Evolutionary conservation across 2,888 invertebrate genomes (phyloP).

Genomic region (Drosophila tanythrix): DNA sequence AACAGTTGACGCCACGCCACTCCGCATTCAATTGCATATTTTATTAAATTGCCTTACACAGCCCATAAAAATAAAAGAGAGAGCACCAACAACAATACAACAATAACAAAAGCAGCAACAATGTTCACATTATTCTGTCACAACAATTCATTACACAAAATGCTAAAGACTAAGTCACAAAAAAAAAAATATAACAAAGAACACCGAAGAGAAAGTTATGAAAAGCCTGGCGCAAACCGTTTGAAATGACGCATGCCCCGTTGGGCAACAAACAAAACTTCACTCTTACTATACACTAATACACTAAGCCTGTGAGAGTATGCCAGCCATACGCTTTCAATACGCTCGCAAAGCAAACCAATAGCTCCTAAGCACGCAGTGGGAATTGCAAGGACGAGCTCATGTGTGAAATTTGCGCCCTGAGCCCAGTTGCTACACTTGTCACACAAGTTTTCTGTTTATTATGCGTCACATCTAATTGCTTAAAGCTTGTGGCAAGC

Average conservation of each 20-base stretch:
- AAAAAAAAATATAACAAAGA: conserved; percentile 36
- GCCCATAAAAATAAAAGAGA: conserved; percentile 23
- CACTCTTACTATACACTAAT: conserved; percentile 2
- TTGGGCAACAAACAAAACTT: conserved; percentile 45
- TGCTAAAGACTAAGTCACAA: conserved; percentile 34
- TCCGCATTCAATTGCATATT: conserved; percentile 66
- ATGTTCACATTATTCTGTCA: conserved; percentile 67
- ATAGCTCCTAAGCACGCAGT: conserved; percentile 22
- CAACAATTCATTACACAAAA: conserved; percentile 77
- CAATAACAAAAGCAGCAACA: conserved; percentile 59
- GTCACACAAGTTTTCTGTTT: background rate
- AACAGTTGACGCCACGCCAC: conserved; percentile 55
- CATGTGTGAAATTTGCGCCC: conserved; percentile 35
- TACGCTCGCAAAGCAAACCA: background rate
- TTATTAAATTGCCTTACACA: conserved; percentile 51
- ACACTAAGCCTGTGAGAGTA: conserved; percentile 12
- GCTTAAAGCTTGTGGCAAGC: background rate
- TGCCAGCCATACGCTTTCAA: background rate
- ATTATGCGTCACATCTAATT: background rate
- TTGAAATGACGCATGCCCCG: conserved; percentile 72
- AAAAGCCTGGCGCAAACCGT: conserved; percentile 55
- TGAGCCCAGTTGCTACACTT: conserved; percentile 22
- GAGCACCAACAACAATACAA: conserved; percentile 45
- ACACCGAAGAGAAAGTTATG: conserved; percentile 34
- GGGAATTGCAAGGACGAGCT: conserved; percentile 40